Evolutionary conservation across 2,113 vertebrate species (phyloP).

Genomic region (Sinocyclocheilus anshuiensis): DNA sequence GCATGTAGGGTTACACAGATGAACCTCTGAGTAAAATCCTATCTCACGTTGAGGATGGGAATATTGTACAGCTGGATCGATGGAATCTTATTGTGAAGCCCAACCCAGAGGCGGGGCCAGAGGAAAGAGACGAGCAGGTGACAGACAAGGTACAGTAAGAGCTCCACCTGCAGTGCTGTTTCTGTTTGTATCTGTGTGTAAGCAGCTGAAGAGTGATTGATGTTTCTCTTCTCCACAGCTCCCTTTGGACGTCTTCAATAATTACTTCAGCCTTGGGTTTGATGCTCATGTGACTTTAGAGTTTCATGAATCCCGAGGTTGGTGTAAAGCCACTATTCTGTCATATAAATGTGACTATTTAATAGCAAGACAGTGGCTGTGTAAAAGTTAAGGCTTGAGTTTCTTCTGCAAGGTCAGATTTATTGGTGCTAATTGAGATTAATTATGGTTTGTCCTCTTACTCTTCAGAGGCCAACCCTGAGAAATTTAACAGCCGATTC

Average conservation of each 20-base stretch:
- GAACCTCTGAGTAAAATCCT: constrained; percentile 96
- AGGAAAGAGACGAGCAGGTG: constrained; percentile 84
- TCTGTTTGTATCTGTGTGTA: background rate
- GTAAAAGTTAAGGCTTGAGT: background rate
- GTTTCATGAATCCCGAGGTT: constrained; percentile 95
- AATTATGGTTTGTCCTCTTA: constrained; percentile 1
- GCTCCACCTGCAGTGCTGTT: background rate
- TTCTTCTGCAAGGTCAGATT: background rate
- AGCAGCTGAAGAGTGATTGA: background rate
- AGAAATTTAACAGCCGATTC: constrained; percentile 97
- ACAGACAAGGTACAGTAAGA: constrained; percentile 80
- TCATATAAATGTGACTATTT: background rate
- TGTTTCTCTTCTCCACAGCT: constrained; percentile 71
- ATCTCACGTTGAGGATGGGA: constrained; percentile 91
- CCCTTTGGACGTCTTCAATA: constrained; percentile 95
- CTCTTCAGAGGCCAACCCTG: constrained; percentile 90
- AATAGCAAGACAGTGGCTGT: background rate
- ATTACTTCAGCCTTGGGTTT: constrained; percentile 97
- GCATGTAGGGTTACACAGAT: constrained; percentile 89
- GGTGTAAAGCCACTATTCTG: constrained; percentile 18
- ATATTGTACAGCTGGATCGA: constrained; percentile 91
- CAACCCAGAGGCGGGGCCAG: constrained; percentile 74
- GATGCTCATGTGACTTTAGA: constrained; percentile 93
- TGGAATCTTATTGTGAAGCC: constrained; percentile 89
- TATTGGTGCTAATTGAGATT: constrained; percentile 30